A percentile compares a stretch with the other conserved stretches of the same genome.
These are phyloP conservation scores for Scomberomorus guttatus DNA, from an alignment of 2,797 vertebrate genomes.

Conservation along the genomic window DNA sequence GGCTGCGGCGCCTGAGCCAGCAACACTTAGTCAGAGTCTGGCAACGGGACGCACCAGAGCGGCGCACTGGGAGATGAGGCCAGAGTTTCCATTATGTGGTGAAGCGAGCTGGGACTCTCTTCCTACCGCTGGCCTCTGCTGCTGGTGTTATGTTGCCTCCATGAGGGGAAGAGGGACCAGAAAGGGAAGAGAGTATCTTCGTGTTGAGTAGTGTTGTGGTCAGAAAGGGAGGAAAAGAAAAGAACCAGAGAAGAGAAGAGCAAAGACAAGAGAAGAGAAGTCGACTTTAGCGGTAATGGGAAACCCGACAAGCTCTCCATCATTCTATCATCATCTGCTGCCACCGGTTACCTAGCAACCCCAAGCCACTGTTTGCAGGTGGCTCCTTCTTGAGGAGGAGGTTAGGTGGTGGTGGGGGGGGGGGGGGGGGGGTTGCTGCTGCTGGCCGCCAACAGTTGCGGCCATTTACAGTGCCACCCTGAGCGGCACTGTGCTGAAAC, in stretches of 20 bases:
- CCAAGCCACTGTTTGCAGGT: constrained; percentile 76
- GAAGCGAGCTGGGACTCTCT: constrained; percentile 70
- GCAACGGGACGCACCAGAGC: constrained; percentile 69
- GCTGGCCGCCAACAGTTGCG: constrained; percentile 57
- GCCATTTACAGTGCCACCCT: constrained; percentile 46
- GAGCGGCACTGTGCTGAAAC: constrained; percentile 33
- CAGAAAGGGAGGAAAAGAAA: not conserved
- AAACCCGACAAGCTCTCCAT: constrained; percentile 50
- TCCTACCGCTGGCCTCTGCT: constrained; percentile 72
- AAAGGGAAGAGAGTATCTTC: constrained; percentile 13
- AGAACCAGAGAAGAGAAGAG: constrained; percentile 4
- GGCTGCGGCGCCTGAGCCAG: constrained; percentile 68
- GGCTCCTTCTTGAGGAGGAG: constrained; percentile 70
- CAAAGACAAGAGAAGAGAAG: constrained; percentile 26
- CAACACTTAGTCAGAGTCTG: constrained; percentile 83
- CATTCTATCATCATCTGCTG: constrained; percentile 71
- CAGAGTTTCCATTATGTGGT: constrained; percentile 82
- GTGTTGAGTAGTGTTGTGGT: constrained; percentile 29
- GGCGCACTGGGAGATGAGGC: constrained; percentile 74
- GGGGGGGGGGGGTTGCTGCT: constrained; percentile 33
- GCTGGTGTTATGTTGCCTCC: constrained; percentile 72
- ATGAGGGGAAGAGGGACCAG: constrained; percentile 38
- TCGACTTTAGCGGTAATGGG: constrained; percentile 42
- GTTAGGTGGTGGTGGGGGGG: too few species aligned
- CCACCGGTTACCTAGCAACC: constrained; percentile 82